Conservation (phyloP, 2,797 vertebrate species). For the Ptychobarbus kaznakovi region DNA sequence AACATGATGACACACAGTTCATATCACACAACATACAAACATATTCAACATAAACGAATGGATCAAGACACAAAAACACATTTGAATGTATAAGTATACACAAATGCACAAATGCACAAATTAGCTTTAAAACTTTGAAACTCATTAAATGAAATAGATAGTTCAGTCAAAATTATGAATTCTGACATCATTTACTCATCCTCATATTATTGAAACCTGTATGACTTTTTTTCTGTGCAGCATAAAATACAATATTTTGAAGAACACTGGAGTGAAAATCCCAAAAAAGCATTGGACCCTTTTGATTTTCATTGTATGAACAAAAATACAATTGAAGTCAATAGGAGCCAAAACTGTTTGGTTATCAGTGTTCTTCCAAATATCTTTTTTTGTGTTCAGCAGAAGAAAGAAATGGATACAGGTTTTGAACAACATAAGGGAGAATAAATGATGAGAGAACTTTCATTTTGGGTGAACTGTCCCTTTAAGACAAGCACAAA, state of each 20-base stretch:
- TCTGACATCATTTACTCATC: neutral
- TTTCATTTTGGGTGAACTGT: neutral
- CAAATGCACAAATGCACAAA: conserved; percentile 37
- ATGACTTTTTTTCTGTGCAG: neutral
- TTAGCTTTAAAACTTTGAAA: neutral
- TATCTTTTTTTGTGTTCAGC: neutral
- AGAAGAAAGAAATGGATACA: neutral
- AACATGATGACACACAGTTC: conserved; percentile 15
- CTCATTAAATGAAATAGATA: neutral
- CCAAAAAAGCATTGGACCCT: neutral
- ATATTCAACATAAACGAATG: neutral
- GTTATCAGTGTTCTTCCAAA: neutral
- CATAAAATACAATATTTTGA: neutral
- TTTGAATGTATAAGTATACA: neutral
- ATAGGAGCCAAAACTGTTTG: neutral
- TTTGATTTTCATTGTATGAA: neutral
- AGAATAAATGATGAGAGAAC: neutral
- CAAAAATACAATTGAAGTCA: neutral
- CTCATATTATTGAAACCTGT: neutral
- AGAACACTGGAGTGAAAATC: neutral
- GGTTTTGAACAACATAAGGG: neutral
- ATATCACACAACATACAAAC: conserved; percentile 19
- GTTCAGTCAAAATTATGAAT: neutral
- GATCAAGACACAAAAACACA: conserved; percentile 8
- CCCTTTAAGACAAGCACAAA: conserved; percentile 28